Evolutionary conservation across 2,113 vertebrate species (phyloP), one percentile per base, ranked within the genome.

Genomic region (Silurus glanis): DNA sequence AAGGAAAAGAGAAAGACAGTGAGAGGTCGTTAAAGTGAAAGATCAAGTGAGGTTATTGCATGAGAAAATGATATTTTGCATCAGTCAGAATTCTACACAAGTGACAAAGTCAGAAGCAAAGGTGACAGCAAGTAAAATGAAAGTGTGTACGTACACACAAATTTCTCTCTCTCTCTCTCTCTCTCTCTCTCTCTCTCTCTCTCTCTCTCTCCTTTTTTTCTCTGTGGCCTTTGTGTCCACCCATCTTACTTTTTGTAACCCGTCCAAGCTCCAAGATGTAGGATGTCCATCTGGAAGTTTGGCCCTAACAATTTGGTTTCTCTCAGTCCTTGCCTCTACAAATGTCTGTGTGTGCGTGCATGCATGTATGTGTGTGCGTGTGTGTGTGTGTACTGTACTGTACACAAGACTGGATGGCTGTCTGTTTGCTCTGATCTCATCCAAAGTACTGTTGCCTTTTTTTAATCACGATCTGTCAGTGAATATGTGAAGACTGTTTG

Each of bases 231-330:
- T 84, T 49, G 58, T 53, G 59, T 55, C 47, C 83, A 84, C 45
- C 71, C 83, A 85, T 53, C 61, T 23, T 28, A 84, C 90, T 94
- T 93, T 91, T 92, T 93, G 92, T 90, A 93, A 91, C 76, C 88
- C 86, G 91, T 89, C 87, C 89, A 80, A 89, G 83, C 92, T 92
- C 92, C 92, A 91, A 92, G 92, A 95, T 94, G 93, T 93, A 88
- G 87, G 90, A 88, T 90, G 89, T 82, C 84, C 62, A 83, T 93
- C 91, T 92, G 92, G 91, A 92, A 89, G 89, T 90, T 92, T 93
- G 92, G 92, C 93, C 91, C 86, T 91, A 90, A 92, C 92, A 93
- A 72, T 83, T 66, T 17, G 53, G 62, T 51, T 37, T 59, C 62
- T 37, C 23, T 72, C 62, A 51, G 21, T 55, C 47, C 9, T 84